These are phyloP conservation scores for Noctilio leporinus DNA, from an alignment of 2,113 vertebrate species.

Conservation along the genomic window DNA sequence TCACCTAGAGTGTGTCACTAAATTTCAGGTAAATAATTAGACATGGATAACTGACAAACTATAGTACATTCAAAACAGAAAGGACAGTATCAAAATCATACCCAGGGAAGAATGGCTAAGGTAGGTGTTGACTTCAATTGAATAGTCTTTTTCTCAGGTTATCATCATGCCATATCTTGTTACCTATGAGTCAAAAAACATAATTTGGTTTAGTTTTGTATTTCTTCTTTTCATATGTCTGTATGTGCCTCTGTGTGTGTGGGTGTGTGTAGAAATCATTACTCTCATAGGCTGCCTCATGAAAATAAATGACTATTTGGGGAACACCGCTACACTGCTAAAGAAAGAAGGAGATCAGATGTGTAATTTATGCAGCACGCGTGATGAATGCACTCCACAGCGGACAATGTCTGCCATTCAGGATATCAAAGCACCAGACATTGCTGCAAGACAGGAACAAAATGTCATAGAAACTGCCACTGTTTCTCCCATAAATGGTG, in stretches of 20 bases:
- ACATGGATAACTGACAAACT: neutral
- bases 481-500: slow-evolving; percentile 14
- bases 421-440: slow-evolving; percentile 40
- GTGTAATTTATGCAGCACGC: slow-evolving; percentile 27
- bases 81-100: neutral
- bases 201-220: slow-evolving; percentile 22
- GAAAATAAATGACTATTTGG: slow-evolving; percentile 67
- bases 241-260: neutral
- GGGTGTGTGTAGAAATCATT: slow-evolving; percentile 58
- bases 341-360: slow-evolving; percentile 68
- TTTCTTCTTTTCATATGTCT: slow-evolving; percentile 35
- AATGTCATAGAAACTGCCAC: slow-evolving; percentile 34
- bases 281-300: slow-evolving; percentile 64
- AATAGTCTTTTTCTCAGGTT: neutral
- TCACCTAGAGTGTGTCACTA: neutral
- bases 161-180: neutral
- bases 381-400: neutral
- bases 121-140: neutral
- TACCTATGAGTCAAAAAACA: neutral
- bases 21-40: neutral
- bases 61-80: neutral
- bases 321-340: slow-evolving; percentile 63
- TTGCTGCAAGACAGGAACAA: slow-evolving; percentile 34
- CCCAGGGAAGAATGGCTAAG: neutral
- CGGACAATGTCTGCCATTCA: slow-evolving; percentile 48